A percentile compares a stretch with the other conserved stretches of the same genome.
Evolutionary conservation across 2,113 vertebrate species (phyloP).

Genomic region (Megaptera novaeangliae): DNA sequence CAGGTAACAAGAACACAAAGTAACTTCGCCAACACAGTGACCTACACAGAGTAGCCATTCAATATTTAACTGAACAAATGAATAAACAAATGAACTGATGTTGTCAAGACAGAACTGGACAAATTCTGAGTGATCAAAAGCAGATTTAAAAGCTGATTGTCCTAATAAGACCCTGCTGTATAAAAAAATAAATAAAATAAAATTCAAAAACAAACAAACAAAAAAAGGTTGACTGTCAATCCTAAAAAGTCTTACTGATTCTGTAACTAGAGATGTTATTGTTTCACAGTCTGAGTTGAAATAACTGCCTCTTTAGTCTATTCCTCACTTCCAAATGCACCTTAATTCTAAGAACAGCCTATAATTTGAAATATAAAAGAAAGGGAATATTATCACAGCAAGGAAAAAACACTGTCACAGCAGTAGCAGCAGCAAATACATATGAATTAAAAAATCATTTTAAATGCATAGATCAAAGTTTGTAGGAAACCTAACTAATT

Average conservation of each 20-base stretch:
- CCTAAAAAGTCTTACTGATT: not conserved
- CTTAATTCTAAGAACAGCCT: not conserved
- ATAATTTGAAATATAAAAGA: conserved; percentile 23
- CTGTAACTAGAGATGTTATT: not conserved
- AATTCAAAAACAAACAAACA: too few species aligned
- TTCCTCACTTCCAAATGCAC: not conserved
- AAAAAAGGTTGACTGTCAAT: not conserved
- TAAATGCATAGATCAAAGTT: not conserved
- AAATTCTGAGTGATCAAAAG: conserved; percentile 8
- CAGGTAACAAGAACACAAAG: conserved; percentile 10
- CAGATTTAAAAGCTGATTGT: conserved; percentile 4
- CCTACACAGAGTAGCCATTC: not conserved
- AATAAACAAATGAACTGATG: conserved; percentile 29
- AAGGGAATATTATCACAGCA: not conserved
- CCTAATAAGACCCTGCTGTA: too few species aligned
- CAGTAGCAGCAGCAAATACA: not conserved
- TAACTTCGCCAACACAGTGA: not conserved
- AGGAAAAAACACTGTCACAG: not conserved
- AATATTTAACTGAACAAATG: conserved; percentile 33
- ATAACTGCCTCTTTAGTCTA: not conserved
- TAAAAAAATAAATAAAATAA: too few species aligned
- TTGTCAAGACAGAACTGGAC: not conserved
- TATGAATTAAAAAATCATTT: conserved; percentile 26
- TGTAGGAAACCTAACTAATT: not conserved
- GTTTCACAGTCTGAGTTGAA: not conserved